A percentile compares a stretch with the other conserved stretches of the same genome.
Conservation (phyloP, 2,888 invertebrate species). For the Sphinx pinastri region DNA sequence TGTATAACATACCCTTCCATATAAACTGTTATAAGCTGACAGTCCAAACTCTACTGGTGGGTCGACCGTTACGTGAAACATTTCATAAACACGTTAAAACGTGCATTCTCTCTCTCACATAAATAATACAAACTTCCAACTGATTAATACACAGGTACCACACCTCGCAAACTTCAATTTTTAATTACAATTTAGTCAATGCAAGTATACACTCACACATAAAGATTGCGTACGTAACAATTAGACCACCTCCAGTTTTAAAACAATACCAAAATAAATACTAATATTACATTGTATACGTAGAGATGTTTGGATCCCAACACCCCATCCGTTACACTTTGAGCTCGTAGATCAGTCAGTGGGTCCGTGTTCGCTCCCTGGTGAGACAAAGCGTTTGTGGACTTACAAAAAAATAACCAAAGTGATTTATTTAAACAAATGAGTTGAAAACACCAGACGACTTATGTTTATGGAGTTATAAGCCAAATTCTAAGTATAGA, state of each 20-base stretch:
- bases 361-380: neutral
- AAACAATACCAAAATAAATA: conserved; percentile 18
- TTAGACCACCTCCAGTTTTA: conserved; percentile 28
- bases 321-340: conserved; percentile 36
- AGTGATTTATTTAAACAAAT: too few relatives aligned
- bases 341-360: conserved; percentile 37
- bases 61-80: neutral
- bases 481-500: too few relatives aligned
- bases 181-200: neutral
- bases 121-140: neutral
- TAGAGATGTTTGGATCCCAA: conserved; percentile 26
- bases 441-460: too few relatives aligned
- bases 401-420: neutral
- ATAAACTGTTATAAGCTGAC: conserved; percentile 20
- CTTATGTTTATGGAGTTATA: too few relatives aligned
- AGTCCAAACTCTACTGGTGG: neutral
- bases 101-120: neutral
- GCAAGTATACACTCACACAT: neutral
- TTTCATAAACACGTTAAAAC: neutral
- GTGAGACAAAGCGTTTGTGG: neutral
- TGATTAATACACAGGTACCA: neutral
- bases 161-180: neutral
- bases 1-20: conserved; percentile 31
- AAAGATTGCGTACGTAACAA: neutral
- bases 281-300: conserved; percentile 19